Evolutionary conservation across 2,888 invertebrate species (phyloP).

Genomic region (Phengaris arion): DNA sequence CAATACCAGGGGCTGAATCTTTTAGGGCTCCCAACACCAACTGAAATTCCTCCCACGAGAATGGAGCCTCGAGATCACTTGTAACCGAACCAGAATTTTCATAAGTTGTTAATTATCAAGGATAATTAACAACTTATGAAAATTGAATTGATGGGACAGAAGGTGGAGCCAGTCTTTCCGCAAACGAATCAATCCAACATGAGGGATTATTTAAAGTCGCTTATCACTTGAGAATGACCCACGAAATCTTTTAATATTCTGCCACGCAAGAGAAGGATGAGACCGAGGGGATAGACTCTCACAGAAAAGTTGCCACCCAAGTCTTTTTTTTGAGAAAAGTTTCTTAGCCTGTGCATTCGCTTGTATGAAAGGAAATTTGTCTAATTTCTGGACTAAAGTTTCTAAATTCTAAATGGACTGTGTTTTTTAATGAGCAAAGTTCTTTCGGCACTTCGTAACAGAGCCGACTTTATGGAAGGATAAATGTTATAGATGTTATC

Average conservation of each 20-base stretch:
- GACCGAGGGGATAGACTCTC: no score
- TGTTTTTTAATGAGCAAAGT: not conserved
- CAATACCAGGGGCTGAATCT: not conserved
- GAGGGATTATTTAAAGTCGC: not conserved
- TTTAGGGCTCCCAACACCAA: not conserved
- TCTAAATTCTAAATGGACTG: not conserved
- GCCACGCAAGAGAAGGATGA: no score
- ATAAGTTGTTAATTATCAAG: not conserved
- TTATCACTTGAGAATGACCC: not conserved
- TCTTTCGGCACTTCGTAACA: not conserved
- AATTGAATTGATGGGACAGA: not conserved
- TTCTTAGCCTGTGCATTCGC: no score
- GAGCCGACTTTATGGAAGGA: not conserved
- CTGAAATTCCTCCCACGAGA: not conserved
- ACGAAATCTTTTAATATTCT: no score
- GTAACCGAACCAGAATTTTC: not conserved
- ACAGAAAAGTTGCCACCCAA: no score
- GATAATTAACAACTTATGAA: no score
- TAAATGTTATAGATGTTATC: not conserved
- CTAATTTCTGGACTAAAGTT: no score
- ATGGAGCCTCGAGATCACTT: no score
- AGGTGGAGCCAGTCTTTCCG: not conserved
- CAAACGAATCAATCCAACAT: not conserved
- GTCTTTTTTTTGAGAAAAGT: no score
- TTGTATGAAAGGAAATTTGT: not conserved